A percentile compares a stretch with the other conserved stretches of the same genome.
Evolutionary conservation across 2,113 vertebrate genomes (phyloP).

Genomic region (Phoenicopterus ruber): DNA sequence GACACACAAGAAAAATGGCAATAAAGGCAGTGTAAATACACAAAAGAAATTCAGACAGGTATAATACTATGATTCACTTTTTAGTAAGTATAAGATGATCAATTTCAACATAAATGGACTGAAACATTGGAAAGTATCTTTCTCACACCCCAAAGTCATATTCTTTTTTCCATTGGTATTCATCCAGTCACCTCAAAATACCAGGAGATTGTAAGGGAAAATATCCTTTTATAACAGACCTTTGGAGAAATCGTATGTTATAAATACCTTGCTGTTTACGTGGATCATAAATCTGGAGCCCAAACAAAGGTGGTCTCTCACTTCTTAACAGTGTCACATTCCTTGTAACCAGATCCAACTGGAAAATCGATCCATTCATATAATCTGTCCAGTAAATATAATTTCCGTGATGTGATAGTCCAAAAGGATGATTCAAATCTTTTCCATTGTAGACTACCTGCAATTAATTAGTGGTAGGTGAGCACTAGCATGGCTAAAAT

Average conservation of each 20-base stretch:
- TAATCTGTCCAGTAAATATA: constrained; percentile 98
- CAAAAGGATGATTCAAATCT: constrained; percentile 96
- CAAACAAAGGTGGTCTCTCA: constrained; percentile 93
- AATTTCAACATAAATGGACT: not conserved
- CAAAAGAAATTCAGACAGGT: not conserved
- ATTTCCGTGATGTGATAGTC: constrained; percentile 90
- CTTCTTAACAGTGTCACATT: constrained; percentile 88
- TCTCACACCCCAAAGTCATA: not conserved
- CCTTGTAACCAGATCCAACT: constrained; percentile 85
- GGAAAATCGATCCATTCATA: constrained; percentile 98
- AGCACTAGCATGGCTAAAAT: not conserved
- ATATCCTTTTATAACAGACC: not conserved
- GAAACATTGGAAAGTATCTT: not conserved
- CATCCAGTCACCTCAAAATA: not conserved
- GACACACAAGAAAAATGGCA: not conserved
- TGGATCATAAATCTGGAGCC: constrained; percentile 91
- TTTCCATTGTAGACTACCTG: constrained; percentile 95
- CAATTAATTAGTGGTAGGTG: constrained; percentile 31
- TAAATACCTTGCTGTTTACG: constrained; percentile 91
- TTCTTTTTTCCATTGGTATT: not conserved
- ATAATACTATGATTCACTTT: not conserved
- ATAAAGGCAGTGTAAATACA: not conserved
- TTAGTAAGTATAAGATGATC: not conserved
- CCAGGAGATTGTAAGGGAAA: not conserved
- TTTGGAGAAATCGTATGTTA: not conserved